A percentile compares a stretch with the other conserved stretches of the same genome.
phyloP scores from a whole-genome alignment of 1,140 invertebrate species.

The Brachionus paranguensis region DNA sequence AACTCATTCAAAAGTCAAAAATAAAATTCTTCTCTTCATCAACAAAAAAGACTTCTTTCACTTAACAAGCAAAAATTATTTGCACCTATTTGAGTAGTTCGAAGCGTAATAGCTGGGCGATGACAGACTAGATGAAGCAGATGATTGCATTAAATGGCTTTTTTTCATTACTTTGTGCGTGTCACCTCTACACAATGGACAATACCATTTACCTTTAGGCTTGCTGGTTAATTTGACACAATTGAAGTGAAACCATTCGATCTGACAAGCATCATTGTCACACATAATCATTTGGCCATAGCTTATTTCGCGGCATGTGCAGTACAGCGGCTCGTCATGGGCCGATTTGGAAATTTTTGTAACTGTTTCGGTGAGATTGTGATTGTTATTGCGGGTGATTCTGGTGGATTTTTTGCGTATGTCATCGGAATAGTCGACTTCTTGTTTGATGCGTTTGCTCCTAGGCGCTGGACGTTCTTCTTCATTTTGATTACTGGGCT shows the following conservation, averaged over 20 bases:
- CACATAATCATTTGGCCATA: constrained; percentile 41
- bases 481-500: neutral
- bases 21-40: neutral
- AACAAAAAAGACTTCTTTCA: neutral
- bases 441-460: neutral
- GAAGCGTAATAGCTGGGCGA: neutral
- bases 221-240: constrained; percentile 54
- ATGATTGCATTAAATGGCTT: neutral
- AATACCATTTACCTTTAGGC: constrained; percentile 57
- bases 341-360: neutral
- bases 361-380: neutral
- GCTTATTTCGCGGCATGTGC: constrained; percentile 9
- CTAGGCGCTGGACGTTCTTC: neutral
- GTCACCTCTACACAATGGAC: constrained; percentile 56
- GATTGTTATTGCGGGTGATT: neutral
- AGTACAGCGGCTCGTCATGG: constrained; percentile 22
- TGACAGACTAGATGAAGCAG: neutral
- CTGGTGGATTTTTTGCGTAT: neutral
- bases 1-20: neutral
- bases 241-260: constrained; percentile 57
- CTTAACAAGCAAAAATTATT: neutral
- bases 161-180: constrained; percentile 39
- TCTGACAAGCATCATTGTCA: constrained; percentile 46
- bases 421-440: neutral
- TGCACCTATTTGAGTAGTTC: neutral